Conservation (phyloP, 2,888 invertebrate species). For the Synanthedon myopaeformis region DNA sequence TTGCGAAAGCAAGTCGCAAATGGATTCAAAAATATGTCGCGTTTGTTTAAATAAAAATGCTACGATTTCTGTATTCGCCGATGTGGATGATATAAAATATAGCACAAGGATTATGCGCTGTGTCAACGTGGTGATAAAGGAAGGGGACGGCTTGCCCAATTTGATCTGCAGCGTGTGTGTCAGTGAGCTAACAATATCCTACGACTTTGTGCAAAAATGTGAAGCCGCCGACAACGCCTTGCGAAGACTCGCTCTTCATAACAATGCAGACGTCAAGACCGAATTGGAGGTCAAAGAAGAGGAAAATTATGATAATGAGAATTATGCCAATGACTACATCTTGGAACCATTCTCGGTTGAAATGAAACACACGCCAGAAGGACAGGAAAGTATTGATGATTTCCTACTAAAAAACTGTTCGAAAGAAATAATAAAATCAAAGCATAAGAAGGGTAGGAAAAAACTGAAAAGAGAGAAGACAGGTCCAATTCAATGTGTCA, state of each 20-base stretch:
- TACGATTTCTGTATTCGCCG: conserved; percentile 37
- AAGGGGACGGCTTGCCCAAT: conserved; percentile 46
- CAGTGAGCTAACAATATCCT: conserved; percentile 32
- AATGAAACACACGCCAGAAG: conserved; percentile 4
- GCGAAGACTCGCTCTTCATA: conserved; percentile 23
- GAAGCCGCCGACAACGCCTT: conserved; percentile 43
- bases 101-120: conserved; percentile 43
- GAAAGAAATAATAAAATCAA: conserved; percentile 10
- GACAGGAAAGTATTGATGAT: conserved; percentile 4
- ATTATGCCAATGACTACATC: conserved; percentile 9
- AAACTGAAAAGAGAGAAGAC: conserved; percentile 21
- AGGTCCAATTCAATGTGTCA: conserved; percentile 37
- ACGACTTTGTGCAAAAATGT: conserved; percentile 44
- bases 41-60: conserved; percentile 45
- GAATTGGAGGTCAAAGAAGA: conserved; percentile 25
- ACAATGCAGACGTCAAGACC: conserved; percentile 13
- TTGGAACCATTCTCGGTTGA: conserved; percentile 10
- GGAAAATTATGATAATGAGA: conserved; percentile 11
- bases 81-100: conserved; percentile 33
- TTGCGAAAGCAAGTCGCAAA: conserved; percentile 1
- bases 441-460: conserved; percentile 15
- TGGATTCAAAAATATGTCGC: conserved; percentile 36
- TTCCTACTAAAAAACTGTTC: conserved; percentile 8
- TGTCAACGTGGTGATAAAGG: conserved; percentile 32
- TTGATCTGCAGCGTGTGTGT: conserved; percentile 42